Percentiles rank a stretch among this genome's conserved stretches.
Conservation (phyloP, 2,113 vertebrate genomes). For the Gobio gobio region DNA sequence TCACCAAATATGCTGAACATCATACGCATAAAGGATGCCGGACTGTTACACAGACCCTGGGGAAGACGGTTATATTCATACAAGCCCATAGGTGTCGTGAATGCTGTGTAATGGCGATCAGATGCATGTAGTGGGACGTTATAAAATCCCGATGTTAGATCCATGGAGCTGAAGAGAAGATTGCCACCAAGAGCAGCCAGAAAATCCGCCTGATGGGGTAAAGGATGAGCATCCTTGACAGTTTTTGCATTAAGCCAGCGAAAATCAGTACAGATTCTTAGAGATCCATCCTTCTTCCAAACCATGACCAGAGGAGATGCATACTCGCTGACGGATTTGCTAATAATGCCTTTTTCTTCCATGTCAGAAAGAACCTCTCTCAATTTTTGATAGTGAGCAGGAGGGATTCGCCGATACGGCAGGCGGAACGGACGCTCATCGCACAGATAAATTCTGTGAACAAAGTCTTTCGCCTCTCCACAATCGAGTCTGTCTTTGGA, state of each 20-base stretch:
- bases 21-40: too few relatives aligned
- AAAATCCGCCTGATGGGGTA: not conserved
- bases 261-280: slow-evolving; percentile 12
- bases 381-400: not conserved
- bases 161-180: not conserved
- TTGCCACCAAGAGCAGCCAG: not conserved
- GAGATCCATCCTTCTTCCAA: not conserved
- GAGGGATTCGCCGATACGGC: not conserved
- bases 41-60: too few relatives aligned
- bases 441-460: too few relatives aligned
- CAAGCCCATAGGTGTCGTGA: too few relatives aligned
- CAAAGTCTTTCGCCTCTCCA: slow-evolving; percentile 5
- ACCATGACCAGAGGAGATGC: too few relatives aligned
- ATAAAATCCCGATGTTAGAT: slow-evolving; percentile 35
- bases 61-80: too few relatives aligned
- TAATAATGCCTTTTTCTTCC: not conserved
- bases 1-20: too few relatives aligned
- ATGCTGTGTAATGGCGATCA: slow-evolving; percentile 1
- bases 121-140: slow-evolving; percentile 10
- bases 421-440: not conserved
- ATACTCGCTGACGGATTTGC: too few relatives aligned
- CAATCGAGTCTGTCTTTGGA: slow-evolving; percentile 43
- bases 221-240: slow-evolving; percentile 40
- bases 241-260: slow-evolving; percentile 38
- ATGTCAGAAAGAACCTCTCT: slow-evolving; percentile 12